Base-by-base conservation (phyloP, 2,888 invertebrate genomes). In the Aelia acuminata region DNA sequence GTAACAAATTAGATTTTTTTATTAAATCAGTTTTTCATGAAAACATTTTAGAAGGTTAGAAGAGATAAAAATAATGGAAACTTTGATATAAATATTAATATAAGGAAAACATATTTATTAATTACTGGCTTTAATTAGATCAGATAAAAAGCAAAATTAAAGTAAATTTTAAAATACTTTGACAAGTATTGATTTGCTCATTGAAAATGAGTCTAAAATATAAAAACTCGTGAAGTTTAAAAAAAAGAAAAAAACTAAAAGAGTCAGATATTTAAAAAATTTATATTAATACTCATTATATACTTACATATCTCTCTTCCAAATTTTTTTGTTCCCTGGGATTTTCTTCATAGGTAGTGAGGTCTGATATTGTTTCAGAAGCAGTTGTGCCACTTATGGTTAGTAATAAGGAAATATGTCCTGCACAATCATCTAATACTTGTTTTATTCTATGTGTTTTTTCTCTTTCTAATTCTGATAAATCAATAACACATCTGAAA, bases 371-470 rank as follows among this genome's bases (percentile, higher is more conserved):
- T 0, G 98, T 97, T 92, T 98, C 98, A 0, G 96, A 96, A 20
- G 98, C 97, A 0, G 97, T 97, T 0, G 98, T 98, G 0, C 98
- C 99, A 91, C 98, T 98, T 89, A 99, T 98, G 1, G 99, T 99
- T 15, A 99, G 93, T 90, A 99, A 94, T 0, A 99, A 93, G 92
- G 97, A 97, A 90, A 99, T 95, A 26, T 92, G 92, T 90, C 96
- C 96, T 35, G 94, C 95, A 43, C 95, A 95, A 90, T 98, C 98
- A 92, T 99, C 98, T 84, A 99, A 93, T 3, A 96, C 95, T 91
- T 96, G 95, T 95, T 97, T 97, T 87, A 98, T 94, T 88, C 95
- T 95, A 92, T 99, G 98, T 0, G 99, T 99, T 89, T 94, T 96
- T 92, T 99, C 99, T 48, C 97, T 94, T 92, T 97, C 97, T 90